Conservation (phyloP, 2,113 vertebrate genomes). For the Sphaerodactylus townsendi region DNA sequence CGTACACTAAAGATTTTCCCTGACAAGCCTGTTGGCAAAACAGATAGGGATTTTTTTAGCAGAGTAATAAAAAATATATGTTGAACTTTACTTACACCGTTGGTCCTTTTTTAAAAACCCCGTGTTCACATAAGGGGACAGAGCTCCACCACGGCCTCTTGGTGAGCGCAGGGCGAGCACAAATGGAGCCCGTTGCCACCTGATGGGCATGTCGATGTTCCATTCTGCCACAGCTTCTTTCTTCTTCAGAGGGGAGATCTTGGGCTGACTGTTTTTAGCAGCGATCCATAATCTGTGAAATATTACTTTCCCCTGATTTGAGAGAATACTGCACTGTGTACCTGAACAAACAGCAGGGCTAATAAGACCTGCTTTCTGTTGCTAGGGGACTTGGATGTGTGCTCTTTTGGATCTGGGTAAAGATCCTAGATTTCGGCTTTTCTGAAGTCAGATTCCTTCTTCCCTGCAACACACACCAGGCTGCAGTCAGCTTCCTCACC, state of each 20-base stretch:
- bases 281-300: too few relatives aligned
- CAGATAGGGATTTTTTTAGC: too few relatives aligned
- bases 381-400: not conserved
- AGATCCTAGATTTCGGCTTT: not conserved
- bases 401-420: not conserved
- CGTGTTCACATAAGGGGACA: not conserved
- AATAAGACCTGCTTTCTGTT: not conserved
- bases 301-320: not conserved
- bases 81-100: too few relatives aligned
- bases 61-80: too few relatives aligned
- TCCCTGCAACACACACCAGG: not conserved
- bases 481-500: not conserved
- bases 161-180: not conserved
- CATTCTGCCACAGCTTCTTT: not conserved
- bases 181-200: not conserved
- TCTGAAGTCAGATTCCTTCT: not conserved
- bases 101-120: too few relatives aligned
- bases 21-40: too few relatives aligned
- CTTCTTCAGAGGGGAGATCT: too few relatives aligned
- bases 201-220: too few relatives aligned
- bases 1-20: too few relatives aligned
- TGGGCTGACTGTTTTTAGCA: not conserved
- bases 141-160: not conserved
- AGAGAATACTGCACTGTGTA: not conserved
- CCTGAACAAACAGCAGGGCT: not conserved